These are phyloP conservation scores for Hyaena hyaena DNA, from an alignment of 2,113 vertebrate genomes.

Conservation along the genomic window DNA sequence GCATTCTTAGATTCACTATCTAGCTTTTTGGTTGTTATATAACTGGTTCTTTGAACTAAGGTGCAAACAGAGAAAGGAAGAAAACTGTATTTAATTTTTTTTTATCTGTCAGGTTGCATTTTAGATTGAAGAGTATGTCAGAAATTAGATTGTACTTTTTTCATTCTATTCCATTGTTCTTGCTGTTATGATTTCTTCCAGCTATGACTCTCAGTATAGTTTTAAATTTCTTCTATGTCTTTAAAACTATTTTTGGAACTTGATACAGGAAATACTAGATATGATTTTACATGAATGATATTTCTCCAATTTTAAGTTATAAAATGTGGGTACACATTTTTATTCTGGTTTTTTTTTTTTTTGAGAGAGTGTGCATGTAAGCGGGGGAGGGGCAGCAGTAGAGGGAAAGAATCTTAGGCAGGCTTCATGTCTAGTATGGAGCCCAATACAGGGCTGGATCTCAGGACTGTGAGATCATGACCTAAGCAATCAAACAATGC, in stretches of 20 bases:
- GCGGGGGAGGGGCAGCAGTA: neutral
- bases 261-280: neutral
- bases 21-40: neutral
- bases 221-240: neutral
- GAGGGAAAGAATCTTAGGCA: neutral
- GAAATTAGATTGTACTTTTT: neutral
- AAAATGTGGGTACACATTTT: neutral
- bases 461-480: neutral
- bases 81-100: neutral
- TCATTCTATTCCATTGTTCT: neutral
- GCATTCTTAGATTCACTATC: neutral
- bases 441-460: neutral
- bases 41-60: neutral
- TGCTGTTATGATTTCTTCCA: neutral
- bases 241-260: slow-evolving; percentile 1
- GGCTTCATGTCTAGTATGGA: neutral
- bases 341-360: neutral
- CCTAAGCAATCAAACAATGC: neutral
- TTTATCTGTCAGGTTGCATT: neutral
- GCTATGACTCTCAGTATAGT: neutral
- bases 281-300: neutral
- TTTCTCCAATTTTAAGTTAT: neutral
- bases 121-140: neutral
- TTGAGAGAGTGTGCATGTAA: neutral
- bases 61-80: neutral